A percentile compares a stretch with the other conserved stretches of the same genome.
phyloP scores from a whole-genome alignment of 2,888 invertebrate genomes.

The Endotricha flammealis region DNA sequence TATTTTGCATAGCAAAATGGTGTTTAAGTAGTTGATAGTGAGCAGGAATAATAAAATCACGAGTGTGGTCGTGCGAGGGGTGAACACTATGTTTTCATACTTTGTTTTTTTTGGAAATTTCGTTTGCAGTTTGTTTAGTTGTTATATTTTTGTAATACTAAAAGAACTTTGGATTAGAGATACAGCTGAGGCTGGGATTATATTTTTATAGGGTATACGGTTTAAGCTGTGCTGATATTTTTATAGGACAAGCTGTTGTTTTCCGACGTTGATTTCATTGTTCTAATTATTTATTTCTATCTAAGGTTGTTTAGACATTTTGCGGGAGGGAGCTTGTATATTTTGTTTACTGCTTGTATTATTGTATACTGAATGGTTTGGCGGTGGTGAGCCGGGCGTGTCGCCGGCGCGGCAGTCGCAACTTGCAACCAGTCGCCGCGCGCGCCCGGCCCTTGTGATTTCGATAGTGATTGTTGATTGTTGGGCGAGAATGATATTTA shows the following conservation, averaged over 20 bases:
- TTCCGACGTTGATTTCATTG: conserved; percentile 40
- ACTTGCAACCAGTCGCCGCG: conserved; percentile 9
- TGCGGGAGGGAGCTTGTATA: conserved; percentile 25
- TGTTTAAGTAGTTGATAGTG: conserved; percentile 59
- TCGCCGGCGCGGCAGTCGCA: conserved; percentile 1
- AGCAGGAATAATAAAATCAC: conserved; percentile 44
- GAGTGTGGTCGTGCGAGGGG: conserved; percentile 43
- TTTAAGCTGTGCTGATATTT: conserved; percentile 74
- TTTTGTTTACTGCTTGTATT: conserved; percentile 37
- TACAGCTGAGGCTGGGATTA: conserved; percentile 65
- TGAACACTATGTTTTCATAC: conserved; percentile 42
- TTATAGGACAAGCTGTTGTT: conserved; percentile 68
- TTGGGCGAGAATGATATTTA: conserved; percentile 70
- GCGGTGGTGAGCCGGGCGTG: conserved; percentile 12
- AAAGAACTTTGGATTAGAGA: conserved; percentile 69
- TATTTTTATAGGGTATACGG: conserved; percentile 75
- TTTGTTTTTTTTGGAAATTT: conserved; percentile 36
- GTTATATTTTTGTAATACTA: conserved; percentile 62
- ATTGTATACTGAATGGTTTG: conserved; percentile 26
- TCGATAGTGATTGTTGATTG: conserved; percentile 73
- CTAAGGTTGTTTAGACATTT: conserved; percentile 32
- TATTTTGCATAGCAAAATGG: conserved; percentile 76
- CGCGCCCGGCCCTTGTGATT: conserved; percentile 47
- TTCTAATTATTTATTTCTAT: conserved; percentile 47
- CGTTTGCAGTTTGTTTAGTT: conserved; percentile 39